These are phyloP conservation scores for Polymixis lichenea DNA, from an alignment of 2,888 invertebrate species.

Conservation along the genomic window DNA sequence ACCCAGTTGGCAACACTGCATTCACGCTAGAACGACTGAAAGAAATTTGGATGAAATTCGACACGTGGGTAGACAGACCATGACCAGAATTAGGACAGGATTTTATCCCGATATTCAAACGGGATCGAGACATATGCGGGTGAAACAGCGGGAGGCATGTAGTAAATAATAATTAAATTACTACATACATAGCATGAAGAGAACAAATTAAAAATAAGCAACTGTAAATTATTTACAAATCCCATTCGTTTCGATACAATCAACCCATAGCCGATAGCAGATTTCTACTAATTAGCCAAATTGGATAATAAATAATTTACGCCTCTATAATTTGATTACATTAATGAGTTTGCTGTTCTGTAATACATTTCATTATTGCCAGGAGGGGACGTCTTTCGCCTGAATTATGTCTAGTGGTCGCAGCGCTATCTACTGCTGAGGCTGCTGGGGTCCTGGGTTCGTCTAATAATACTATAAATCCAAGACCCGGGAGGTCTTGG, in stretches of 20 bases:
- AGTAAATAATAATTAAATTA: not conserved
- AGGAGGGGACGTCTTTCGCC: not conserved
- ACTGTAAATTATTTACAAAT: not conserved
- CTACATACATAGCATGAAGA: too few species aligned
- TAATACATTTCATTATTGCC: not conserved
- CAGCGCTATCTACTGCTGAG: too few species aligned
- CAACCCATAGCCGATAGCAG: not conserved
- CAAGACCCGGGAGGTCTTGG: too few species aligned
- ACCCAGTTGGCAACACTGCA: too few species aligned
- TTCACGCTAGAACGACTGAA: not conserved
- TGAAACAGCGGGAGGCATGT: not conserved
- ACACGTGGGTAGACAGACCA: not conserved
- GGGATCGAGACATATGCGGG: not conserved
- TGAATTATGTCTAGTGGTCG: not conserved
- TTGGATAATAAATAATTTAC: not conserved
- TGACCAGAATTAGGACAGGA: not conserved
- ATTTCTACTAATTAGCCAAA: constrained; percentile 13
- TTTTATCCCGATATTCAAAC: not conserved
- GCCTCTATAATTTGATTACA: not conserved
- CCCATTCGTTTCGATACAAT: not conserved
- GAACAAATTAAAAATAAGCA: not conserved
- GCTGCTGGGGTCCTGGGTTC: too few species aligned
- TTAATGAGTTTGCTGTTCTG: not conserved
- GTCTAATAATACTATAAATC: too few species aligned
- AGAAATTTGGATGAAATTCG: not conserved